These are phyloP conservation scores for Carcina quercana DNA, from an alignment of 2,888 invertebrate genomes.

Conservation along the genomic window DNA sequence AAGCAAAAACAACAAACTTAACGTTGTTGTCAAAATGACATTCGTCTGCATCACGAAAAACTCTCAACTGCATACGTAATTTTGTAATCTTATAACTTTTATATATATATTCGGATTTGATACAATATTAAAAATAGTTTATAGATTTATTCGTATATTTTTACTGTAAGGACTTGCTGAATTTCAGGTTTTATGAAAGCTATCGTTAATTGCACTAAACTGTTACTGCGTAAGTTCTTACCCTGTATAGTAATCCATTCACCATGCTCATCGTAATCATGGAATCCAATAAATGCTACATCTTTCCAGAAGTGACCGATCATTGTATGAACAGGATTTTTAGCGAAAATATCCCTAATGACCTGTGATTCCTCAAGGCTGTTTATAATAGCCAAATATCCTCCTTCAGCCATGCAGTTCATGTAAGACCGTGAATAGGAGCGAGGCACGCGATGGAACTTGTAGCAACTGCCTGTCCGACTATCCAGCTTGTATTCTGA, in stretches of 20 bases:
- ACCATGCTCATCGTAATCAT: constrained; percentile 24
- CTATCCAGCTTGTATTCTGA: constrained; percentile 30
- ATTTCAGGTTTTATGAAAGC: too few relatives aligned
- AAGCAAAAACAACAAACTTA: too few relatives aligned
- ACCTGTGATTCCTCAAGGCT: constrained; percentile 27
- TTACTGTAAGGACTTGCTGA: too few relatives aligned
- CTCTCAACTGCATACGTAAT: too few relatives aligned
- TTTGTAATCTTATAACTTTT: too few relatives aligned
- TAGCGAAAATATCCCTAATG: constrained; percentile 23
- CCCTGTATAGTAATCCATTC: constrained; percentile 22
- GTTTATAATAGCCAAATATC: constrained; percentile 37
- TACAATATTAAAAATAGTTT: too few relatives aligned
- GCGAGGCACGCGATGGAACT: constrained; percentile 33
- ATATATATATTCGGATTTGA: too few relatives aligned
- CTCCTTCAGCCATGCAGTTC: constrained; percentile 39
- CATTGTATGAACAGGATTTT: constrained; percentile 17
- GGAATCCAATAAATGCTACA: constrained; percentile 23
- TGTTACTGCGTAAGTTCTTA: too few relatives aligned
- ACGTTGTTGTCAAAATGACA: too few relatives aligned
- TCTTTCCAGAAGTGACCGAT: constrained; percentile 23
- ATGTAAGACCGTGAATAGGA: constrained; percentile 36
- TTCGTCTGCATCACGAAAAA: too few relatives aligned
- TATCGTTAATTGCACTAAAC: too few relatives aligned
- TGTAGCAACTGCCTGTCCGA: constrained; percentile 39
- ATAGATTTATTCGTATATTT: too few relatives aligned